Evolutionary conservation across 1,140 invertebrate species (phyloP), one percentile per base, ranked within the genome.

Genomic region (Spodoptera litura): DNA sequence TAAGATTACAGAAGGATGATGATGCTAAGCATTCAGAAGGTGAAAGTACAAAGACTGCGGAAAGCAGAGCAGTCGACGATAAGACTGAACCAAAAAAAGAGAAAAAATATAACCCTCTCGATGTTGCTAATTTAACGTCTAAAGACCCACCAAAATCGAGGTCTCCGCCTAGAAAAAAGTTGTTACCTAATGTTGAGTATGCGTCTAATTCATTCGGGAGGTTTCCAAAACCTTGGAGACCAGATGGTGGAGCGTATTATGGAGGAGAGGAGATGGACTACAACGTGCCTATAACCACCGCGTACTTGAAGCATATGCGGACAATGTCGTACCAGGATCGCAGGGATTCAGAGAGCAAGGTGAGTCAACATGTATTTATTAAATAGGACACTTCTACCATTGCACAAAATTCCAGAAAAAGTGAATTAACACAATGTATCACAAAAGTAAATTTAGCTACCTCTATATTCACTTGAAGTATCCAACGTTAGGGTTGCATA

Each of bases 251-350:
- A 27, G 78, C 88, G 62, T 95, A 86, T 77, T 94, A 87, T 74
- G 88, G 80, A n/a, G 89, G 88, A 0, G 94, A 95, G 81, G 94
- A 96, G 85, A 96, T 97, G 55, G 97, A 98, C 92, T 98, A 97
- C 90, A 96, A 96, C 85, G 96, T 98, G 80, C 97, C 98, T 11
- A 98, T 98, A 81, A 98, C 97, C 3, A 98, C 97, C 12, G 97
- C 97, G 2, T 98, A 98, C 91, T 94, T 98, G 89, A 98, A 98
- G 89, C 96, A 98, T 87, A 97, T 97, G 94, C 95, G 96, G 87
- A 97, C 95, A 84, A 94, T 96, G 91, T 95, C 96, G 38, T 92
- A 84, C 66, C 96, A 96, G 82, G 96, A 96, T 55, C 95, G 96
- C 2, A 83, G 96, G 84, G 95, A 96, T 62, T 94, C 95, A 66